Evolutionary conservation across 1,140 invertebrate genomes (phyloP).

Genomic region (Scaptodrosophila lebanonensis): DNA sequence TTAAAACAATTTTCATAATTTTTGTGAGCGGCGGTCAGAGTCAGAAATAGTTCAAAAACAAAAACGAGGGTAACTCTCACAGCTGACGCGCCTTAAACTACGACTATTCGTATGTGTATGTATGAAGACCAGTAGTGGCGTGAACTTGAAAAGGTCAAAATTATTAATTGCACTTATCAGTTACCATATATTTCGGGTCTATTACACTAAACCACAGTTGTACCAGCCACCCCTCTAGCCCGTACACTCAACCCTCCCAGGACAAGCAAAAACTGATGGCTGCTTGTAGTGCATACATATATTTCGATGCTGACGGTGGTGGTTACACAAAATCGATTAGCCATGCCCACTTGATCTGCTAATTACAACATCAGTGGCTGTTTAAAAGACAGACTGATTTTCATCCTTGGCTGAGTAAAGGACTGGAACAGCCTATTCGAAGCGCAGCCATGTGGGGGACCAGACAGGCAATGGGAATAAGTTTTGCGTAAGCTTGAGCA

Average conservation of each 20-base stretch:
- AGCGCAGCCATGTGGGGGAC: no score
- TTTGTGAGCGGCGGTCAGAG: slow-evolving; percentile 22
- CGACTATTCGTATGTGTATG: no score
- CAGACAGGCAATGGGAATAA: no score
- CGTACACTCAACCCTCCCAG: slow-evolving; percentile 5
- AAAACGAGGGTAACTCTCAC: slow-evolving; percentile 3
- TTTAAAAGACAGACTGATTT: no score
- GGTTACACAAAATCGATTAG: slow-evolving; percentile 63
- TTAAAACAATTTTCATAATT: slow-evolving; percentile 55
- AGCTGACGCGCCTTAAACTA: slow-evolving; percentile 44
- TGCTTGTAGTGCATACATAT: slow-evolving; percentile 7
- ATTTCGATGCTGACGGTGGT: background rate
- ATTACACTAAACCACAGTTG: no score
- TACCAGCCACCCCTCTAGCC: no score
- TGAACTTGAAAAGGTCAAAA: slow-evolving; percentile 50
- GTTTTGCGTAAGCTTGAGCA: no score
- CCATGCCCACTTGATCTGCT: slow-evolving; percentile 64
- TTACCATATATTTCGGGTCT: no score
- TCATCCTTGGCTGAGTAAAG: no score
- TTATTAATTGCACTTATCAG: slow-evolving; percentile 73
- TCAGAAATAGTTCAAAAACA: slow-evolving; percentile 19
- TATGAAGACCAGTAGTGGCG: no score
- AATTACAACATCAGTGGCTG: slow-evolving; percentile 45
- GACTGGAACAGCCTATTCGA: no score
- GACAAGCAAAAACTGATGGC: slow-evolving; percentile 12